phyloP scores from a whole-genome alignment of 2,888 invertebrate species.

The Orchesella flavescens region DNA sequence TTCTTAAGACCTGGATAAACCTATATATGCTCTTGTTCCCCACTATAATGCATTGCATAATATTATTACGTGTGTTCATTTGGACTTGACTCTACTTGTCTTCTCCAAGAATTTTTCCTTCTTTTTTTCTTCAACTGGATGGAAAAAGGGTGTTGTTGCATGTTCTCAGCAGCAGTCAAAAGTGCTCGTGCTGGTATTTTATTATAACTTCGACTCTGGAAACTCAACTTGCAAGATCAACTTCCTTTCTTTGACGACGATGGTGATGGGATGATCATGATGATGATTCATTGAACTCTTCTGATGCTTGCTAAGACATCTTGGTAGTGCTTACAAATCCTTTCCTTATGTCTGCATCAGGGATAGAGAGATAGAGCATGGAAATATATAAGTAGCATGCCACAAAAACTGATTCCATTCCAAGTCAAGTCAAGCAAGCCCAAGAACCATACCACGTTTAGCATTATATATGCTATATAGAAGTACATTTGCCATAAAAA shows the following conservation, averaged over 20 bases:
- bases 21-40: not conserved
- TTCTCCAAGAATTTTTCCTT: no score
- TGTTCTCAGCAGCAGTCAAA: not conserved
- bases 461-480: no score
- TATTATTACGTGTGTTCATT: no score
- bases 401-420: no score
- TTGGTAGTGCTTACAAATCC: not conserved
- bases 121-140: not conserved
- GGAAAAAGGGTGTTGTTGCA: slow-evolving; percentile 5
- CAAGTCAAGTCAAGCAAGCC: no score
- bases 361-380: no score
- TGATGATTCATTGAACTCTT: not conserved
- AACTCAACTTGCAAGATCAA: not conserved
- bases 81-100: no score
- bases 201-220: not conserved
- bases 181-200: not conserved
- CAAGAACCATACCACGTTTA: no score
- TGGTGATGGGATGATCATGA: not conserved
- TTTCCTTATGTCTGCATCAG: no score
- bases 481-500: no score
- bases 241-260: not conserved
- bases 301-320: not conserved
- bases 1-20: not conserved
- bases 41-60: no score
- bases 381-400: no score